Evolutionary conservation across 2,113 vertebrate species (phyloP).

Genomic region (Eupsittula cactorum): DNA sequence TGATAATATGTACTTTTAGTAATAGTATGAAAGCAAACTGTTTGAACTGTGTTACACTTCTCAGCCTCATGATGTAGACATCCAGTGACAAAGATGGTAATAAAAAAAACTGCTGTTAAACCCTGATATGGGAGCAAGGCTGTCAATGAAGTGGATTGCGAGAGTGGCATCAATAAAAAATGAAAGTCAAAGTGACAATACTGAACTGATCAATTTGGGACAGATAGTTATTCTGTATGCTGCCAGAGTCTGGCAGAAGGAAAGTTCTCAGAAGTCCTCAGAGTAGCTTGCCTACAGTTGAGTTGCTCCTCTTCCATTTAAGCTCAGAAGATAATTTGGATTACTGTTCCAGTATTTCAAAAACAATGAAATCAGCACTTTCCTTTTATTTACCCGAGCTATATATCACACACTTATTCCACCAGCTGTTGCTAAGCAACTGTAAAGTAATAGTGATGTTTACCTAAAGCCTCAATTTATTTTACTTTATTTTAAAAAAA

Average conservation of each 20-base stretch:
- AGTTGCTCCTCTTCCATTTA: not conserved
- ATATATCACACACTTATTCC: not conserved
- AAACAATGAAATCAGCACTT: not conserved
- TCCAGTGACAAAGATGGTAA: not conserved
- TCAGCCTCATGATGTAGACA: not conserved
- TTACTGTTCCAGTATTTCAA: not conserved
- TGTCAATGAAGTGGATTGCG: not conserved
- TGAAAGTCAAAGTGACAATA: not conserved
- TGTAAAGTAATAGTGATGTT: constrained; percentile 13
- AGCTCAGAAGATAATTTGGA: not conserved
- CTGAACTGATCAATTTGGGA: not conserved
- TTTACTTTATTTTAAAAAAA: constrained; percentile 32
- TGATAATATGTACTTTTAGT: not conserved
- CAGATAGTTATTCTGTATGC: not conserved
- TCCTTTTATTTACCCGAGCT: not conserved
- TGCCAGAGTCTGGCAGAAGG: not conserved
- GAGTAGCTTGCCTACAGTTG: not conserved
- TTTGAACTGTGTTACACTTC: not conserved
- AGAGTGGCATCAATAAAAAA: not conserved
- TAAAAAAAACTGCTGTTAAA: not conserved
- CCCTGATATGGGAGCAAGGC: not conserved
- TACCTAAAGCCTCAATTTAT: constrained; percentile 3
- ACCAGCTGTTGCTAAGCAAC: constrained; percentile 42
- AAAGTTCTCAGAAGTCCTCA: no score
- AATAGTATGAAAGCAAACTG: not conserved